Conservation (phyloP, 1,140 invertebrate genomes). For the Zaprionus gabonicus region DNA sequence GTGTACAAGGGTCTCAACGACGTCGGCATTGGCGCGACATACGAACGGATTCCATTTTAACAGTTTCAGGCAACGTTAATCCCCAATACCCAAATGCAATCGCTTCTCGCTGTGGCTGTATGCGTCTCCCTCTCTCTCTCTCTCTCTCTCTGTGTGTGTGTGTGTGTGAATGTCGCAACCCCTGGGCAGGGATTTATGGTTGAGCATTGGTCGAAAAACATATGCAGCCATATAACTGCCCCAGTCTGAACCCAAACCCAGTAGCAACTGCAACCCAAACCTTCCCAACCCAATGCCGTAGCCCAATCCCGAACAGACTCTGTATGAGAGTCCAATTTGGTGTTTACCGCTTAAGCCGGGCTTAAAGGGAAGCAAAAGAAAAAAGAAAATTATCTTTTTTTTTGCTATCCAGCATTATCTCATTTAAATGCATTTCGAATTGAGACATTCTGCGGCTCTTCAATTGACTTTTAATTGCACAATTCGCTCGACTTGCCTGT, state of each 20-base stretch:
- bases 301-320: conserved; percentile 2
- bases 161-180: conserved; percentile 47
- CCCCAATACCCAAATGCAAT: conserved; percentile 83
- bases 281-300: not conserved
- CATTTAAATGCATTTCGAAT: conserved; percentile 24
- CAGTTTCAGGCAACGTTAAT: conserved; percentile 79
- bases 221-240: conserved; percentile 49
- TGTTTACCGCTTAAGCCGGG: conserved; percentile 33
- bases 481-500: conserved; percentile 47
- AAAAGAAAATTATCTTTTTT: not conserved
- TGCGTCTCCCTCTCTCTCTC: not conserved
- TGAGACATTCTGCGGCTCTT: conserved; percentile 31
- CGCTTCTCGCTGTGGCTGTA: conserved; percentile 52
- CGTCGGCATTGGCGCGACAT: conserved; percentile 45
- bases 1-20: conserved; percentile 70
- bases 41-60: conserved; percentile 79
- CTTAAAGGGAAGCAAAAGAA: not conserved
- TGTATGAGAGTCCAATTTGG: conserved; percentile 11
- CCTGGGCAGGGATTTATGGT: conserved; percentile 56
- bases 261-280: conserved; percentile 27
- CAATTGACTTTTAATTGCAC: conserved; percentile 71
- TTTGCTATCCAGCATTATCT: not conserved
- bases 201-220: conserved; percentile 45
- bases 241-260: conserved; percentile 24
- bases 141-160: not conserved